Evolutionary conservation across 1,140 invertebrate genomes (phyloP), one percentile per base, ranked within the genome.

Genomic region (Agraylea sexmaculata): DNA sequence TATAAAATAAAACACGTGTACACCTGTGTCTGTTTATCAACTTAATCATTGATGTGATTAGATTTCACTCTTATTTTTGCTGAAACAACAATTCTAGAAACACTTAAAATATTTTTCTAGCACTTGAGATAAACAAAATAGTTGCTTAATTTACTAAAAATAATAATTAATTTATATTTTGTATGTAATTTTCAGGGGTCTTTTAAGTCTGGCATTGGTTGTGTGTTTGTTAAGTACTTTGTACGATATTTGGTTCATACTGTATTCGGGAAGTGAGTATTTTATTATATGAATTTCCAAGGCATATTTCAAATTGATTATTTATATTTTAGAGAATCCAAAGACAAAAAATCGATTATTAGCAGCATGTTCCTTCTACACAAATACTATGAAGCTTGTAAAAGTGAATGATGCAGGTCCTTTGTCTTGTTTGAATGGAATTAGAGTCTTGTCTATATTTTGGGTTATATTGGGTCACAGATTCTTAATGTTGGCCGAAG

Each of bases 381-480:
- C 49, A 3, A 64, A 64, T 37, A 49, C 50, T 6, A 45, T 49
- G 18, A 53, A 53, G 5, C 39, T 64, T 10, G 33, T 59, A 12
- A 55, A 38, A 3, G 54, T 53, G 17, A 39, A 46, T 3, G 47
- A 41, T 13, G 38, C 51, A 11, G 53, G 51, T 4, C 42, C 52
- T 4, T 43, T 74, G 5, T 54, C 58, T 17, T 71, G 67, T 43
- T 29, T 76, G 22, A 68, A 71, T 36, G 73, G 74, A 0, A 51
- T 77, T 17, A 64, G 74, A 37, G 64, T 68, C 15, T 51, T 80
- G 10, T 71, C 72, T 32, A 74, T 80, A 61, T 55, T 69, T 13
- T 81, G 78, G 78, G 69, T 82, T 13, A 64, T 80, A 8, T 50
- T 78, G 3, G 75, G 74, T 1, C 78, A 82, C 40, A 51, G 59